Evolutionary conservation across 2,888 invertebrate genomes (phyloP).

Genomic region (Drosophila picticornis): DNA sequence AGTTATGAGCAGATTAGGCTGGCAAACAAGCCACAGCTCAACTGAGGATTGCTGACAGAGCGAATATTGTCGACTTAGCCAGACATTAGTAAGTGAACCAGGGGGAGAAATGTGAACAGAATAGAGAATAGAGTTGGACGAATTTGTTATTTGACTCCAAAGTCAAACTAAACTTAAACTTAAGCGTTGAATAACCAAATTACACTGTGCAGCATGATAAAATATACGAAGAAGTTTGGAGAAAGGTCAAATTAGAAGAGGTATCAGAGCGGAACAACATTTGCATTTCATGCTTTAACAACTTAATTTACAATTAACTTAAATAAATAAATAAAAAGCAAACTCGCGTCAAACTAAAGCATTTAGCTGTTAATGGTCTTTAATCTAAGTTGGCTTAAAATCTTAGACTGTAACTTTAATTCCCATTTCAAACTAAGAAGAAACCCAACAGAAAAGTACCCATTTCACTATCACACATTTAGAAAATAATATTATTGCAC

Average conservation of each 20-base stretch:
- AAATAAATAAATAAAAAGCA: background rate
- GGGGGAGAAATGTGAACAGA: background rate
- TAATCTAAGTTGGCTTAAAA: background rate
- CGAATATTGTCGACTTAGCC: conserved; percentile 51
- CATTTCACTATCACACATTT: background rate
- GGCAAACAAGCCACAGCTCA: conserved; percentile 27
- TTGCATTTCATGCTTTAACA: background rate
- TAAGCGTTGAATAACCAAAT: conserved; percentile 43
- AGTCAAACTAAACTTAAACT: conserved; percentile 33
- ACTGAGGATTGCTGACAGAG: conserved; percentile 18
- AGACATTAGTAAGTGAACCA: conserved; percentile 21
- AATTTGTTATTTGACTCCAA: conserved; percentile 13
- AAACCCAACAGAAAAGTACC: background rate
- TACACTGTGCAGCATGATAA: conserved; percentile 26
- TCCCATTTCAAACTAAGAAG: background rate
- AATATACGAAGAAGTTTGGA: background rate
- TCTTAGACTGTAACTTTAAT: background rate
- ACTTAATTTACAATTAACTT: background rate
- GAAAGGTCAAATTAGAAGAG: background rate
- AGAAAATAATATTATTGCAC: background rate
- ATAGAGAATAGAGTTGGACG: conserved; percentile 1
- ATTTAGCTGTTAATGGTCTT: background rate
- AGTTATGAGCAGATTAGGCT: conserved; percentile 48
- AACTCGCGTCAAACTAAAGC: background rate
- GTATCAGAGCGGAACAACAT: background rate